phyloP scores from a whole-genome alignment of 2,888 invertebrate genomes.

The Eremobia ochroleuca region DNA sequence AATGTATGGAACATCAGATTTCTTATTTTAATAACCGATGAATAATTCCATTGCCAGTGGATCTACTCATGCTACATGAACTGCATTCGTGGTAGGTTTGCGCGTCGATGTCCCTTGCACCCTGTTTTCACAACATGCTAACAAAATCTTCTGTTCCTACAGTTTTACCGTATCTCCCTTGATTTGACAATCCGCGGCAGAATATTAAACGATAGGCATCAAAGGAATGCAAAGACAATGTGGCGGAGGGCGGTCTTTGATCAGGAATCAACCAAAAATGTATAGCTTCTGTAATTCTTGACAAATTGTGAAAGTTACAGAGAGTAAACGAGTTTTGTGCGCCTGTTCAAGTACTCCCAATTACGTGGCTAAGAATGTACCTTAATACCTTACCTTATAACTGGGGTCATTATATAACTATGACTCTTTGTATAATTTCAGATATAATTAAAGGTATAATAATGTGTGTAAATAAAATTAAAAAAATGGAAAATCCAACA shows the following conservation, averaged over 20 bases:
- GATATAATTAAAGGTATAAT: neutral
- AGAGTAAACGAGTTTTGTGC: neutral
- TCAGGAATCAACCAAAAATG: constrained; percentile 22
- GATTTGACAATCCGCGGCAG: neutral
- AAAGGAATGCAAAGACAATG: constrained; percentile 44
- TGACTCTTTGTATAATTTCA: neutral
- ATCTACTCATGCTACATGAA: too few relatives aligned
- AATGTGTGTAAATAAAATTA: neutral
- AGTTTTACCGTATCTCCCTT: neutral
- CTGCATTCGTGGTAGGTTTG: too few relatives aligned
- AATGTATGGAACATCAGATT: too few relatives aligned
- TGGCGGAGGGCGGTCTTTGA: neutral
- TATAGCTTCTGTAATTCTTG: neutral
- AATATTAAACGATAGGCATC: constrained; percentile 29
- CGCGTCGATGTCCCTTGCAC: too few relatives aligned
- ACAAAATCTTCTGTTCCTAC: neutral
- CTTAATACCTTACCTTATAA: neutral
- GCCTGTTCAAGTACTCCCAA: neutral
- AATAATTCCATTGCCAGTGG: too few relatives aligned
- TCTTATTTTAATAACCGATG: too few relatives aligned
- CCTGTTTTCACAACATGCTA: too few relatives aligned
- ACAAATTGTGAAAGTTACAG: neutral
- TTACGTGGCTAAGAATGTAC: neutral
- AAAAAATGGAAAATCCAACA: too few relatives aligned
- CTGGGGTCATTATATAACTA: neutral